Evolutionary conservation across 2,888 invertebrate species (phyloP).

Genomic region (Agrotis ipsilon): DNA sequence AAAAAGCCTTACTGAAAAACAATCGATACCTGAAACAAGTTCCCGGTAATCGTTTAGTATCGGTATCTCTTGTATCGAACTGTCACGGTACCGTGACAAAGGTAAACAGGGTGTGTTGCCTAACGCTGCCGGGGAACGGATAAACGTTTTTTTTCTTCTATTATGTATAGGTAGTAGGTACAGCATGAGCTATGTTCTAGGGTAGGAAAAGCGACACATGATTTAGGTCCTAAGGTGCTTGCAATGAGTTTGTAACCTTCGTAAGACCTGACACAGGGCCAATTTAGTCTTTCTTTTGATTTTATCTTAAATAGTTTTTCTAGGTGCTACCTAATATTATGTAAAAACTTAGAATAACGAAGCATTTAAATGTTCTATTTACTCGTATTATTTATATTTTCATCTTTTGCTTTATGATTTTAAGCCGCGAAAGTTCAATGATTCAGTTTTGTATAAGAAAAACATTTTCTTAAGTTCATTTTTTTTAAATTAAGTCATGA

Average conservation of each 20-base stretch:
- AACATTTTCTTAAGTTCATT: too few species aligned
- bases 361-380: too few species aligned
- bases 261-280: too few species aligned
- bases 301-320: neutral
- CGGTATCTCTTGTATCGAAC: slow-evolving; percentile 61
- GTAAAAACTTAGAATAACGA: too few species aligned
- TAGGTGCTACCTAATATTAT: neutral
- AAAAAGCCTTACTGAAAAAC: slow-evolving; percentile 13
- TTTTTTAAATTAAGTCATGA: neutral
- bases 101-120: slow-evolving; percentile 70
- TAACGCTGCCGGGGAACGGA: slow-evolving; percentile 59
- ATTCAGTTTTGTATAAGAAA: neutral
- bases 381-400: too few species aligned
- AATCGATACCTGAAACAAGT: slow-evolving; percentile 28
- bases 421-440: too few species aligned
- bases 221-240: neutral
- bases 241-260: neutral
- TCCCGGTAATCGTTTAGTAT: slow-evolving; percentile 58
- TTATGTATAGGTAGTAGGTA: slow-evolving; percentile 1
- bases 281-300: too few species aligned
- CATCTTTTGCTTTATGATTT: too few species aligned
- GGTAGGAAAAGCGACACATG: neutral
- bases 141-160: slow-evolving; percentile 34
- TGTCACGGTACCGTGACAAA: slow-evolving; percentile 70
- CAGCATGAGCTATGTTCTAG: neutral